Conservation (phyloP, 2,888 invertebrate species). For the Morpho deidamia region DNA sequence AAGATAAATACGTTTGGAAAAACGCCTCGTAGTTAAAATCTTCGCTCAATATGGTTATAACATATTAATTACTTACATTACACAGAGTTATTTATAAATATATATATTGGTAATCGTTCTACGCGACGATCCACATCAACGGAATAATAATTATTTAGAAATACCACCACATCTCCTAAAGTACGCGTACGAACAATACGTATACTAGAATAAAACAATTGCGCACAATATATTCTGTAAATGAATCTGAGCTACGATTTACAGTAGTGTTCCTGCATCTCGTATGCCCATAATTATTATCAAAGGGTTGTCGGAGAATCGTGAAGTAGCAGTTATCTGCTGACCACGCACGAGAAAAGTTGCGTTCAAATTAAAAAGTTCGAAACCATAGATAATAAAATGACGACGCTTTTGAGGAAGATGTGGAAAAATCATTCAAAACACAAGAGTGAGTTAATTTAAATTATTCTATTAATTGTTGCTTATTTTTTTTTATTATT, state of each 20-base stretch:
- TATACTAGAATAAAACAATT: constrained; percentile 1
- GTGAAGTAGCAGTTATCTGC: constrained; percentile 36
- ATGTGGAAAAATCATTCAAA: constrained; percentile 83
- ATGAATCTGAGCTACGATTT: background rate
- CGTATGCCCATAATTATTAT: constrained; percentile 29
- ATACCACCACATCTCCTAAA: no score
- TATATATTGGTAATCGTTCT: no score
- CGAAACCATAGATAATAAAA: constrained; percentile 27
- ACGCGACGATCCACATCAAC: no score
- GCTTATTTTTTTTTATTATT: background rate
- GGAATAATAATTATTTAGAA: no score
- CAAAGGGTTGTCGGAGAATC: constrained; percentile 42
- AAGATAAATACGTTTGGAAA: no score
- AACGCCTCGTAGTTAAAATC: no score
- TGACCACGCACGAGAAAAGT: constrained; percentile 50
- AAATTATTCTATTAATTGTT: constrained; percentile 9
- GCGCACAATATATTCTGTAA: constrained; percentile 7
- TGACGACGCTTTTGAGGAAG: constrained; percentile 81
- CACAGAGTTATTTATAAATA: no score
- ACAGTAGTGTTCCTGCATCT: constrained; percentile 13
- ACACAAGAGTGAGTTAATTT: constrained; percentile 81
- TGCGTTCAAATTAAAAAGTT: constrained; percentile 25
- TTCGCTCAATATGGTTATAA: no score
- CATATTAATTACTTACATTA: no score
- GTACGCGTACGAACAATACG: no score